Conservation (phyloP, 2,888 invertebrate genomes). For the Polyommatus iphigenia region DNA sequence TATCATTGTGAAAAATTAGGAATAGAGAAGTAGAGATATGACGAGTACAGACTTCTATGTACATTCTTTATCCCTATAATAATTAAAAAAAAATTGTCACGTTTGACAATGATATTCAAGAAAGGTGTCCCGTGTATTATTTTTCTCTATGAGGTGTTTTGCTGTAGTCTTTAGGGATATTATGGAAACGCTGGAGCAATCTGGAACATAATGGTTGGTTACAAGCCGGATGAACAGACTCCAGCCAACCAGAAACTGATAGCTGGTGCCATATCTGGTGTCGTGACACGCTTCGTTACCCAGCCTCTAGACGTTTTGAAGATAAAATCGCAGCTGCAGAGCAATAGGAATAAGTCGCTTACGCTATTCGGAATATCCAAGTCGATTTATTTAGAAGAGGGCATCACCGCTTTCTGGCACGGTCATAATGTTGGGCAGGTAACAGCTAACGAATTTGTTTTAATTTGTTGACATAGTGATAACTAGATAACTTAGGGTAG, state of each 20-base stretch:
- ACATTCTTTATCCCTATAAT: no score
- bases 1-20: no score
- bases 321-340: conserved; percentile 94
- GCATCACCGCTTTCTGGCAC: conserved; percentile 93
- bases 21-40: no score
- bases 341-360: conserved; percentile 68
- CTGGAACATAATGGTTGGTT: conserved; percentile 60
- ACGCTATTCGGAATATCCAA: conserved; percentile 31
- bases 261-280: conserved; percentile 60
- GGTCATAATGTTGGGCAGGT: conserved; percentile 96
- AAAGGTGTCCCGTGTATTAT: no score
- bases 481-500: no score
- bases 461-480: no score
- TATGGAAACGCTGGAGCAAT: not conserved
- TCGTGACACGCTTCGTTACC: conserved; percentile 56
- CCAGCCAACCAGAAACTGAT: conserved; percentile 57
- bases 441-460: not conserved
- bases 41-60: no score
- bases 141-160: not conserved
- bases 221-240: conserved; percentile 53
- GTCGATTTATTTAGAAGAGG: conserved; percentile 89
- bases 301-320: conserved; percentile 97
- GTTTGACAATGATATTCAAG: not conserved
- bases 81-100: not conserved
- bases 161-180: not conserved